phyloP scores from a whole-genome alignment of 2,888 invertebrate species.

The Agonopterix heracliana region DNA sequence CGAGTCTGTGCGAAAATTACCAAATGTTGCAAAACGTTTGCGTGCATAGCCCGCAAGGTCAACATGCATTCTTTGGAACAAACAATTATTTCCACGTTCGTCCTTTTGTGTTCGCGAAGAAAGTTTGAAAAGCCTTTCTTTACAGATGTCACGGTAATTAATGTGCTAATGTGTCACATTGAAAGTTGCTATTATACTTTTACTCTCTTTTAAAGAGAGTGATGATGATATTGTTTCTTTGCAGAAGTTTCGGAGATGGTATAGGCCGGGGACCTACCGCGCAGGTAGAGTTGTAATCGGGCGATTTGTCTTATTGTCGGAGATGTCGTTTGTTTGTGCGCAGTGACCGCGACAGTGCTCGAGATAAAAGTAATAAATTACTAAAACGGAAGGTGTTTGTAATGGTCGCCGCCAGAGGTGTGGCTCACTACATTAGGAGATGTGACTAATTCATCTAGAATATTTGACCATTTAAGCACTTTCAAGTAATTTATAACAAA shows the following conservation, averaged over 20 bases:
- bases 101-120: conserved; percentile 39
- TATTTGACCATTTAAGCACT: background rate
- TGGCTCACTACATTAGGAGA: conserved; percentile 47
- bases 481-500: no score
- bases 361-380: conserved; percentile 74
- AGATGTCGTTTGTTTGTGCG: conserved; percentile 69
- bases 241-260: conserved; percentile 52
- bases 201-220: conserved; percentile 54
- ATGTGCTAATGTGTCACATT: conserved; percentile 56
- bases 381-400: conserved; percentile 69
- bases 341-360: conserved; percentile 66
- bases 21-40: conserved; percentile 59
- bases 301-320: conserved; percentile 73
- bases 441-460: background rate
- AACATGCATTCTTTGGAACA: conserved; percentile 41
- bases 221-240: conserved; percentile 48
- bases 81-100: conserved; percentile 31
- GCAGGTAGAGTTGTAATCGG: conserved; percentile 72
- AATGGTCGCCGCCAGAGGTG: conserved; percentile 58
- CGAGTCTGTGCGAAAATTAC: conserved; percentile 54
- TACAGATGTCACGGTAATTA: conserved; percentile 58
- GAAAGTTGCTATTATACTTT: conserved; percentile 52
- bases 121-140: conserved; percentile 57
- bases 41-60: conserved; percentile 52
- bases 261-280: conserved; percentile 52